These are phyloP conservation scores for Cosmia trapezina DNA, from an alignment of 2,888 invertebrate genomes.

Conservation along the genomic window DNA sequence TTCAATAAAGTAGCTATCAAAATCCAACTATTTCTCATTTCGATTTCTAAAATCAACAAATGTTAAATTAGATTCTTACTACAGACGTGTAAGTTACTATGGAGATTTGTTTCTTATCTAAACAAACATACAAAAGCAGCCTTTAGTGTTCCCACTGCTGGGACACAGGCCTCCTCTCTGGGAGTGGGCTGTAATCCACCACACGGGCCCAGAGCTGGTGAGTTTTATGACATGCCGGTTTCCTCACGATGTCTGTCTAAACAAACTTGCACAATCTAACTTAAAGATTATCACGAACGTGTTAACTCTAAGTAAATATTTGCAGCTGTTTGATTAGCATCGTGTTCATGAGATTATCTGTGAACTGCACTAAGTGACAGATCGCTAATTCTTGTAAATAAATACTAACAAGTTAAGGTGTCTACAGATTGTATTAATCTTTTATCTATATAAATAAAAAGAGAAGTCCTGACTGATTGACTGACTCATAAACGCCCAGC, in stretches of 20 bases:
- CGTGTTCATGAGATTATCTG: conserved; percentile 1
- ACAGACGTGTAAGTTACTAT: neutral
- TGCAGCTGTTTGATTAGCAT: conserved; percentile 15
- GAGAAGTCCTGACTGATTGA: no score
- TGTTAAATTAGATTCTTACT: no score
- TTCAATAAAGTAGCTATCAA: neutral
- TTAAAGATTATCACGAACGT: conserved; percentile 10
- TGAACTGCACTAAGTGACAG: conserved; percentile 4
- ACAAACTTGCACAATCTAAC: neutral
- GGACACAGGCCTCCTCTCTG: no score
- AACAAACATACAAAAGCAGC: no score
- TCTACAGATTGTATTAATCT: neutral
- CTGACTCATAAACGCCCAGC: no score
- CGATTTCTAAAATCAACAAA: neutral
- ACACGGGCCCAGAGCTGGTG: no score
- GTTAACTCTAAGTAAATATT: conserved; percentile 14
- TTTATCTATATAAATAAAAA: neutral
- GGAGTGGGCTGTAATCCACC: no score
- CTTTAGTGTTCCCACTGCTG: no score
- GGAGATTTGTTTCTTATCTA: neutral
- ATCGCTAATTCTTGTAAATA: conserved; percentile 11
- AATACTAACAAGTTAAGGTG: neutral
- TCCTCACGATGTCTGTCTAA: no score
- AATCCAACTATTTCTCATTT: neutral
- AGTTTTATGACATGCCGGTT: no score